phyloP scores from a whole-genome alignment of 1,140 invertebrate genomes.

The Sesamia nonagrioides region DNA sequence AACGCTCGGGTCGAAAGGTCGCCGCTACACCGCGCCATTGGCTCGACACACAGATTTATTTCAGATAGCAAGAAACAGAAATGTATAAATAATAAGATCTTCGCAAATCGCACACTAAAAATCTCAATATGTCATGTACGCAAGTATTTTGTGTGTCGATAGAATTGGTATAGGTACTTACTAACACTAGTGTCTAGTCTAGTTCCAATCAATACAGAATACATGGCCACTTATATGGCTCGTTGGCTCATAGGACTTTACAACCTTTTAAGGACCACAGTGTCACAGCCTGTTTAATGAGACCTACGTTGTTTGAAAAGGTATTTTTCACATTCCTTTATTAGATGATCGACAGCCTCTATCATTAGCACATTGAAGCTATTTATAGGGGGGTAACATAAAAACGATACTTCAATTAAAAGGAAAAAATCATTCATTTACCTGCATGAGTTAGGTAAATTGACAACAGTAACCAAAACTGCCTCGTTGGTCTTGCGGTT shows the following conservation, averaged over 20 bases:
- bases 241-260: background rate
- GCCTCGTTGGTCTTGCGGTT: too few relatives aligned
- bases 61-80: constrained; percentile 11
- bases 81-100: constrained; percentile 2
- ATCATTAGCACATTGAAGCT: background rate
- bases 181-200: background rate
- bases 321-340: background rate
- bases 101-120: background rate
- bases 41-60: constrained; percentile 23
- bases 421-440: background rate
- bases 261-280: background rate
- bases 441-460: too few relatives aligned
- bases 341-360: background rate
- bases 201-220: background rate
- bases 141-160: background rate
- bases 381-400: background rate
- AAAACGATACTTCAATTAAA: background rate
- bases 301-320: constrained; percentile 1
- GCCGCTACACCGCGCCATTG: constrained; percentile 67
- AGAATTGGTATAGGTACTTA: background rate
- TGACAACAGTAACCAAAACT: background rate
- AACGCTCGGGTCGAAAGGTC: constrained; percentile 84
- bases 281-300: background rate
- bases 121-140: background rate
- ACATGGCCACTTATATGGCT: background rate